Base-by-base conservation (phyloP, 2,797 vertebrate species). In the Pseudotriccus pelzelni region DNA sequence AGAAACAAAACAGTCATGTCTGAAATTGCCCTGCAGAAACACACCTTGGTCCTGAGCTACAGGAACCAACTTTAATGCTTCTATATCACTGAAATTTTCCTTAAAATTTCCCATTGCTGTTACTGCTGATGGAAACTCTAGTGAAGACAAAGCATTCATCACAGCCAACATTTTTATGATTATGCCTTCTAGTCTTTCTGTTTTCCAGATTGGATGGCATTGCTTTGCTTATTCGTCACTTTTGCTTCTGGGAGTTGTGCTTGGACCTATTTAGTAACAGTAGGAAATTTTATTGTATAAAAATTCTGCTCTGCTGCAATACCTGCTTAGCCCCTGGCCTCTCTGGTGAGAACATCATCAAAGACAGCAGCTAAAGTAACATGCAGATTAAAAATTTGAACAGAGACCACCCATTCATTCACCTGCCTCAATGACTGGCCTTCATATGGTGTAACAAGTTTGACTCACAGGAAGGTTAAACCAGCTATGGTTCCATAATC, bases 191-290 rank as follows among this genome's bases (percentile, higher is more conserved):
- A 56, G 41, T 63, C 32, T 96, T 86, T 83, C 85, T 84, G 12
- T 66, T 92, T 78, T 41, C 52, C 56, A 63, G 59, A 39, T 16
- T n/a, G 43, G 66, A 88, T 86, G 55, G 49, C 41, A 69, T 15
- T 58, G 66, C 20, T 86, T 93, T 91, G 84, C 74, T 94, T 88
- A 74, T 88, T 81, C 89, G 79, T 93, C 87, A 86, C 55, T 91
- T 92, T 86, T 72, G 76, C 47, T 88, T 91, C 67, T 56, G 63
- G 55, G 49, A 82, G 32, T 44, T 78, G 28, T 3, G 4, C n/a
- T 84, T 78, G 76, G 63, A 90, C 37, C 14, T 81, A 47, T 85
- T 84, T 49, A 47, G 66, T 62, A 93, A 76, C 82, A 91, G 79
- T 3, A 44, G 39, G 78, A 94, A 72, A 90, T 85, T 77, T 91